Evolutionary conservation across 2,888 invertebrate species (phyloP).

Genomic region (Scaptomyza flava): DNA sequence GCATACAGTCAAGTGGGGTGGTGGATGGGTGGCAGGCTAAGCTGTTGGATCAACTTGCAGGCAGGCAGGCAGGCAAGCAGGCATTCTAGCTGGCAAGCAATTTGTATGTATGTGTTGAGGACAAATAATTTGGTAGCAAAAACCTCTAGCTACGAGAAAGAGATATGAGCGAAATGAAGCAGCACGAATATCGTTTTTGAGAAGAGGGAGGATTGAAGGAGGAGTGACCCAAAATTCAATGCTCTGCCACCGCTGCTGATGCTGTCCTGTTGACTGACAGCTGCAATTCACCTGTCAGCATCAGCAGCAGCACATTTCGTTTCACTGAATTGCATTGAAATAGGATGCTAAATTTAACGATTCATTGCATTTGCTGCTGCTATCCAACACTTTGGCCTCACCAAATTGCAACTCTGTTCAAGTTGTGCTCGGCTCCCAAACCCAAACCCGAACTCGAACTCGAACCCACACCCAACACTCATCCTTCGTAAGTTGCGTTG

Average conservation of each 20-base stretch:
- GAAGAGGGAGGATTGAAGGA: neutral
- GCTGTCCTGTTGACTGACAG: slow-evolving; percentile 65
- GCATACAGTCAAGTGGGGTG: slow-evolving; percentile 29
- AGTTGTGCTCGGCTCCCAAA: slow-evolving; percentile 4
- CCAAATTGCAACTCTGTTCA: slow-evolving; percentile 74
- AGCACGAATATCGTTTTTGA: slow-evolving; percentile 22
- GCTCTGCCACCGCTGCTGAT: slow-evolving; percentile 4
- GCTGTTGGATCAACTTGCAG: slow-evolving; percentile 37
- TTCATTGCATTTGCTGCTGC: slow-evolving; percentile 72
- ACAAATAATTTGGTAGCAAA: slow-evolving; percentile 60
- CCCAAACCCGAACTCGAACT: too few species aligned
- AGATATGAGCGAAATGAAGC: slow-evolving; percentile 35
- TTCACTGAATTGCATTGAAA: slow-evolving; percentile 75
- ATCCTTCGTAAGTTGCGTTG: slow-evolving; percentile 2
- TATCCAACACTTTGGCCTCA: slow-evolving; percentile 53
- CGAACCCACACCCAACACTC: neutral
- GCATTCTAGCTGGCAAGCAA: neutral
- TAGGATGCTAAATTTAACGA: slow-evolving; percentile 80
- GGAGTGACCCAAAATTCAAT: slow-evolving; percentile 10
- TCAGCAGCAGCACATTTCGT: slow-evolving; percentile 60
- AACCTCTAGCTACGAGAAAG: slow-evolving; percentile 19
- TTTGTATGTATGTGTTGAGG: slow-evolving; percentile 39
- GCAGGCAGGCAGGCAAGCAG: slow-evolving; percentile 11
- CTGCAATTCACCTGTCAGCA: slow-evolving; percentile 78
- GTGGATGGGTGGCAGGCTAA: slow-evolving; percentile 34